Base-by-base conservation (phyloP, 2,797 vertebrate species). In the Smutsia temminckii region DNA sequence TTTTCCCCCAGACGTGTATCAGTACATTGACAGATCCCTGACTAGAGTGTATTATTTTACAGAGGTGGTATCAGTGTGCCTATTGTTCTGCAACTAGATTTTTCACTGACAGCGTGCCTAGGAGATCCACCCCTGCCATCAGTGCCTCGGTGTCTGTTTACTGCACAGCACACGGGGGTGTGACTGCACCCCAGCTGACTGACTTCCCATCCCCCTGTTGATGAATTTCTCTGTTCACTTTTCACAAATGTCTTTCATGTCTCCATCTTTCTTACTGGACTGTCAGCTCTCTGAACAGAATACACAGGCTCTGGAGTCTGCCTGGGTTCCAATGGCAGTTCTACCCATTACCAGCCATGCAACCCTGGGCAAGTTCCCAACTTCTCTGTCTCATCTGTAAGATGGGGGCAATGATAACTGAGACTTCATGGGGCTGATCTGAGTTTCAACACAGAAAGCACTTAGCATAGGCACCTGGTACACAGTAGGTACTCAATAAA, bases 201-300 rank as follows among this genome's bases (percentile, higher is more conserved):
- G 75, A 66, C 68, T 10, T 71, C 42, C 53, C 29, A 20, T 37
- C 37, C 34, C 29, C 34, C 63, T 64, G 0, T 17, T 42, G 21
- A 29, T 25, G 46, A 78, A 13, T 46, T 46, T 46, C 46, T 46
- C 46, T 8, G 46, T 57, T 29, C 59, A 71, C 64, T 40, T 25
- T 49, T 92, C 27, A 32, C 2, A 2, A n/a, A 11, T 21, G 40
- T 61, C 34, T 63, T 37, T 55, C 34, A 20, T 7, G 29, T 68
- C 61, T 87, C 46, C 53, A 59, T 21, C 59, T 69, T 75, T 53
- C 85, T 74, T 32, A 23, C 46, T 77, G 27, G 32, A 64, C 4
- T 25, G 17, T 86, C 83, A 40, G 75, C 37, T 79, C n/a, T 80
- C 68, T 6, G 66, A 80, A 66, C 61, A 29, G 32, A 84, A 80